Base-by-base conservation (phyloP, 1,140 invertebrate genomes). In the Drosophila kikkawai region DNA sequence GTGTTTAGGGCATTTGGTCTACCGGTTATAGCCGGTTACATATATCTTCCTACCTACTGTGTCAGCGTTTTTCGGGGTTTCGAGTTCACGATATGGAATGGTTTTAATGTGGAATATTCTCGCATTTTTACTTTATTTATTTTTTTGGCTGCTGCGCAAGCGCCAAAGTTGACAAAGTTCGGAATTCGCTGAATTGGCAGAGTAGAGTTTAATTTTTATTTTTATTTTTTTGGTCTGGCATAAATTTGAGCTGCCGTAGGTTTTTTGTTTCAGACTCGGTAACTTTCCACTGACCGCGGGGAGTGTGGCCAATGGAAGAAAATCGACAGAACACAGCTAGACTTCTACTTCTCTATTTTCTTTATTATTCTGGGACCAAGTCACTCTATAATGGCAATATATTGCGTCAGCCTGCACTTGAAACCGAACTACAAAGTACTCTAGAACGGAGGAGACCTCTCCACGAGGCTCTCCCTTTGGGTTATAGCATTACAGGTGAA, bases 41-140 rank as follows among this genome's bases (percentile, higher is more conserved):
- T 32, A 29, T 36, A 44, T 32, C 34, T 39, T 19, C 59, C 82
- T 87, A 88, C 80, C 80, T 83, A 87, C 83, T 75, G 41, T 67
- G 84, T 87, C 83, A 87, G 83, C 83, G 29, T 57, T 51, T 87
- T 80, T 87, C 66, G 66, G 41, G 51, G 48, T 69, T 71, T 70
- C 69, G 65, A 70, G 51, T 73, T 41, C 44, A 70, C 34, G 53
- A 39, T 39, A 9, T 39, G 36, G 19, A 22, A 56, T 56, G 19
- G 19, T 26, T 39, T 55, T 39, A 22, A n/a, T 55, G 13, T 5
- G 50, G 41, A 48, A 11, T 60, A 50, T 45, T 58, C 17, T 42
- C 3, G 45, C 7, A 32, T 51, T 34, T 51, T 12, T 7, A 34
- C 22, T 36, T 74, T 55, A 55, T 29, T 44, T 51, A 17, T 12